phyloP scores from a whole-genome alignment of 2,113 vertebrate species.

The Mus spicilegus region DNA sequence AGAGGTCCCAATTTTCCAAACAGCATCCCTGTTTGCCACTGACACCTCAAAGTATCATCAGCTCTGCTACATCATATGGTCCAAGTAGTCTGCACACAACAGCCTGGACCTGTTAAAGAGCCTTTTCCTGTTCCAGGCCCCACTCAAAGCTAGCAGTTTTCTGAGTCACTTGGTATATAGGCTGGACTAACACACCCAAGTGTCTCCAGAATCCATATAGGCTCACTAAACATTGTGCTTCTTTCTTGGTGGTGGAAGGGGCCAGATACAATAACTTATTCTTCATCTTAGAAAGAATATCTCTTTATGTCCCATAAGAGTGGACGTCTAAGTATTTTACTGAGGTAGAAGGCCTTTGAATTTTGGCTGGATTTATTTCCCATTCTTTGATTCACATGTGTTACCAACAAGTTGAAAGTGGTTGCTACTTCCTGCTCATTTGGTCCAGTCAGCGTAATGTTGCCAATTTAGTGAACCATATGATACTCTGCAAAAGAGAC shows the following conservation, averaged over 20 bases:
- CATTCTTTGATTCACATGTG: not conserved
- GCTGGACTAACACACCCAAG: not conserved
- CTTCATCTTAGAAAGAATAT: not conserved
- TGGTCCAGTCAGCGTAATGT: not conserved
- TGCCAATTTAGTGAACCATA: not conserved
- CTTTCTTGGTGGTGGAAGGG: not conserved
- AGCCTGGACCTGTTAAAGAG: not conserved
- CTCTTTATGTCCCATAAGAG: not conserved
- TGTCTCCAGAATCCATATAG: not conserved
- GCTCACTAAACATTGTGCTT: not conserved
- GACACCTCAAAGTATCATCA: not conserved
- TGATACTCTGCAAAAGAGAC: not conserved
- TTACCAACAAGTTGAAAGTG: not conserved
- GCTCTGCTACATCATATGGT: not conserved
- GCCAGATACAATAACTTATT: not conserved
- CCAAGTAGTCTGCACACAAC: not conserved
- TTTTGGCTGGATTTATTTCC: not conserved
- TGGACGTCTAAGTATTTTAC: not conserved
- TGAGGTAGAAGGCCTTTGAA: not conserved
- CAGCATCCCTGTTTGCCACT: not conserved
- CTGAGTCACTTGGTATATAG: not conserved
- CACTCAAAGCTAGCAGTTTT: not conserved
- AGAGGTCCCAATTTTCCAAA: not conserved
- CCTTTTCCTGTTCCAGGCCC: not conserved
- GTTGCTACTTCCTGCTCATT: not conserved